Base-by-base conservation (phyloP, 92 coral and sea anemone genomes). In the Hydrozoanthus gracilis region DNA sequence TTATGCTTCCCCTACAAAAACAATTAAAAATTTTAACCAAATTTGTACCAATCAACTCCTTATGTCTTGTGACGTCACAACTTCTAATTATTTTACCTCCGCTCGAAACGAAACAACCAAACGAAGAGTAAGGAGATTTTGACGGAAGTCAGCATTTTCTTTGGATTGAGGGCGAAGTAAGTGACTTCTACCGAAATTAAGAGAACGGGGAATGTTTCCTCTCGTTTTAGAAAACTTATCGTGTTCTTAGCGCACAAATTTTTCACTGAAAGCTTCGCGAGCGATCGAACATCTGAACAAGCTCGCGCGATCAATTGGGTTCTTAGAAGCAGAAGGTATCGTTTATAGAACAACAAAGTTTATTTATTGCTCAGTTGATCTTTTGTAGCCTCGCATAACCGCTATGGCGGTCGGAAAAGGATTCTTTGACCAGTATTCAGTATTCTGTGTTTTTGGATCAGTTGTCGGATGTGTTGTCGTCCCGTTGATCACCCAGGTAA, bases 381-480 rank as follows among this genome's bases (percentile, higher is more conserved):
- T 27, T 91, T 71, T 45, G 84, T 93, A 92, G 95, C 87, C 87
- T 73, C 82, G 51, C 66, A 73, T 17, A 92, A 91, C 98, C 98
- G 87, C 56, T 79, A 96, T 96, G 99, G 99, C 99, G 93, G 97
- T 95, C 73, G 98, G 99, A 47, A 95, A 94, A 92, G 99, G 99
- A n/a, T 96, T 96, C 83, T 95, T 96, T 80, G 99, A 96, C 90
- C 99, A 96, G 94, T 96, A 96, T 73, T 96, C 99, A 4, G 99
- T 96, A 55, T 96, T 96, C 87, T 96, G 99, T 86, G 99, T 96
- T 61, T 96, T 96, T 89, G 99, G 99, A 51, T 96, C 99, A 12
- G 99, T 96, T 2, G 99, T 96, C 15, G 99, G 99, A 46, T 96
- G 99, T 89, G 99, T 96, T n/a, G 99, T 96, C 7, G 99, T 96